A percentile compares a stretch with the other conserved stretches of the same genome.
These are phyloP conservation scores for Acleris holmiana DNA, from an alignment of 2,888 invertebrate species.

Conservation along the genomic window DNA sequence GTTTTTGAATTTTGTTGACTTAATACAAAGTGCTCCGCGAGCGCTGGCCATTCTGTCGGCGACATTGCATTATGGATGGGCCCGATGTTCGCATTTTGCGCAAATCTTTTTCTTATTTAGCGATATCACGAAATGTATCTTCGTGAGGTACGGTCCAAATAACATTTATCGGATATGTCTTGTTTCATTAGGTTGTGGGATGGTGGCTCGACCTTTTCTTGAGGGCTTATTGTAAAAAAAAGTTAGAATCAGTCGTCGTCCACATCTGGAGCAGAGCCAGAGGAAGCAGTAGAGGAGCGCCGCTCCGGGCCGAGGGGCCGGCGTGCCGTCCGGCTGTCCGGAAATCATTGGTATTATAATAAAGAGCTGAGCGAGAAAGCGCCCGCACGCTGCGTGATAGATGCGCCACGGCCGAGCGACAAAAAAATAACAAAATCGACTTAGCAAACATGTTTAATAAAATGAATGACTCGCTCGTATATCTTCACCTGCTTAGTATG, in stretches of 20 bases:
- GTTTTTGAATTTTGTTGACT: slow-evolving; percentile 80
- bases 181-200: slow-evolving; percentile 32
- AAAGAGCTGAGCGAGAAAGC: slow-evolving; percentile 79
- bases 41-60: slow-evolving; percentile 70
- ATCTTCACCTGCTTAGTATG: slow-evolving; percentile 84
- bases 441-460: slow-evolving; percentile 84
- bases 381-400: slow-evolving; percentile 82
- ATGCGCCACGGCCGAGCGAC: slow-evolving; percentile 73
- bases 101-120: slow-evolving; percentile 72
- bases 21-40: slow-evolving; percentile 78
- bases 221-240: not conserved
- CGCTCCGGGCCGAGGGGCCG: slow-evolving; percentile 37
- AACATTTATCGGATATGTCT: slow-evolving; percentile 47
- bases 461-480: slow-evolving; percentile 82
- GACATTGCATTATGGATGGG: slow-evolving; percentile 69
- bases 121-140: slow-evolving; percentile 50
- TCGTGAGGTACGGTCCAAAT: slow-evolving; percentile 49
- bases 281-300: not conserved
- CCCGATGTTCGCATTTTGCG: slow-evolving; percentile 64
- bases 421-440: slow-evolving; percentile 82
- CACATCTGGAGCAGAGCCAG: not conserved
- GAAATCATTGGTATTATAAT: slow-evolving; percentile 78
- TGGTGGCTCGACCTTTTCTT: not conserved
- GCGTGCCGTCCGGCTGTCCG: slow-evolving; percentile 59
- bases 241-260: not conserved